Evolutionary conservation across 2,113 vertebrate genomes (phyloP).

Genomic region (Tympanuchus pallidicinctus): DNA sequence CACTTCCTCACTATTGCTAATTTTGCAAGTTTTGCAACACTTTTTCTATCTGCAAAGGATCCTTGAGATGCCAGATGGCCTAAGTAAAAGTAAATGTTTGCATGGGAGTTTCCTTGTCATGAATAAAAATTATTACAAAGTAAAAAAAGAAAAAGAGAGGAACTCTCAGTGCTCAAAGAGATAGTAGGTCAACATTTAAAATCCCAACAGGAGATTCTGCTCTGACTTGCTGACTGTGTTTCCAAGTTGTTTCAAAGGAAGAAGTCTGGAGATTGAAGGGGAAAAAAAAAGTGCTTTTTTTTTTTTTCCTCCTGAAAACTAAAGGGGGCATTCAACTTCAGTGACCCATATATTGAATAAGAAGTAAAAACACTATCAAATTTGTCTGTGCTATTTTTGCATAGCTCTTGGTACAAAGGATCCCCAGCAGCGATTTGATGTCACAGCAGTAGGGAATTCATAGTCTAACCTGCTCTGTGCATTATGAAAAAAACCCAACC

Average conservation of each 20-base stretch:
- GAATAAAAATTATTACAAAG: background rate
- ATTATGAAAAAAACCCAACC: too few species aligned
- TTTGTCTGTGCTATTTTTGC: background rate
- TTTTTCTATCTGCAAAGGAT: background rate
- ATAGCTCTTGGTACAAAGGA: background rate
- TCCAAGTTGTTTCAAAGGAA: background rate
- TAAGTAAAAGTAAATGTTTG: background rate
- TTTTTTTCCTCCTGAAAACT: accelerated
- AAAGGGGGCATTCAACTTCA: background rate
- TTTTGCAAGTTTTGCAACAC: background rate
- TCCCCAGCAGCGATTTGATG: background rate
- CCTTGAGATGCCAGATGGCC: accelerated
- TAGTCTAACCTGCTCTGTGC: too few species aligned
- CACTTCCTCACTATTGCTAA: background rate
- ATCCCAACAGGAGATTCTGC: background rate
- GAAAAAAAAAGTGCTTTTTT: too few species aligned
- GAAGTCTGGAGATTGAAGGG: background rate
- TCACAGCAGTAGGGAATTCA: accelerated
- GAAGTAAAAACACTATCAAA: accelerated
- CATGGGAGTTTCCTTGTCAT: background rate
- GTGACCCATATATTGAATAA: background rate
- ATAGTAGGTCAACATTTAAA: background rate
- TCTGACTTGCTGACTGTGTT: background rate
- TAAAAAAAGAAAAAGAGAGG: background rate
- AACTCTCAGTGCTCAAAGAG: background rate